These are phyloP conservation scores for Monochamus alternatus DNA, from an alignment of 2,888 invertebrate species.

Conservation along the genomic window DNA sequence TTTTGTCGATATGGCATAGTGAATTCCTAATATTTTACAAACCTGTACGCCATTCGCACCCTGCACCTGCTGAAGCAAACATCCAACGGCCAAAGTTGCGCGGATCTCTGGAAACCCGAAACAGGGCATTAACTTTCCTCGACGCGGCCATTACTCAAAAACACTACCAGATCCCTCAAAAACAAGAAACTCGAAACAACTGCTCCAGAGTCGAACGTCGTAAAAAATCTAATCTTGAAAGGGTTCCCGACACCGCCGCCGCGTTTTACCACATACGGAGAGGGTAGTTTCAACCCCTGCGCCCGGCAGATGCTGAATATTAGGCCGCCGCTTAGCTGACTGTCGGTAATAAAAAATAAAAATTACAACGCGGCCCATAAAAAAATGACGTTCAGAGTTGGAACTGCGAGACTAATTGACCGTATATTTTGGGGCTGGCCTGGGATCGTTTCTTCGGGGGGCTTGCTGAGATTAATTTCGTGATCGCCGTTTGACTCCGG, in stretches of 20 bases:
- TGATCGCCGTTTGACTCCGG: conserved; percentile 36
- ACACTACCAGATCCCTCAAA: conserved; percentile 1
- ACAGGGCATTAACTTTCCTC: background rate
- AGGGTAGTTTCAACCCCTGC: conserved; percentile 16
- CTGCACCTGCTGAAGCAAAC: conserved; percentile 24
- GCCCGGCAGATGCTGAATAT: conserved; percentile 23
- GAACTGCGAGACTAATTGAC: conserved; percentile 1
- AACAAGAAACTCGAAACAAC: conserved; percentile 26
- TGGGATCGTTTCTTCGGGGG: conserved; percentile 27
- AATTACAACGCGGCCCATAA: conserved; percentile 9
- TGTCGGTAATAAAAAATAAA: conserved; percentile 20
- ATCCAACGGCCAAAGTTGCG: background rate
- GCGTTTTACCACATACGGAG: conserved; percentile 24
- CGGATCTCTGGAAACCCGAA: background rate
- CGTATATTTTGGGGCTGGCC: conserved; percentile 2
- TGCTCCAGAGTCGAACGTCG: background rate
- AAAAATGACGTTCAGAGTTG: background rate
- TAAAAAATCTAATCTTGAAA: conserved; percentile 14
- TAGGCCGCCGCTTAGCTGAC: background rate
- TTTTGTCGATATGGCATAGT: too few relatives aligned
- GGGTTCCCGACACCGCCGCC: conserved; percentile 3
- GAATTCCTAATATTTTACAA: background rate
- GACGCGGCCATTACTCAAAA: conserved; percentile 6
- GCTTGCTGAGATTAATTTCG: conserved; percentile 37
- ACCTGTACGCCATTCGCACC: background rate